These are phyloP conservation scores for Masnerella sp. DNA, from an alignment of 2,888 invertebrate genomes.

Conservation along the genomic window DNA sequence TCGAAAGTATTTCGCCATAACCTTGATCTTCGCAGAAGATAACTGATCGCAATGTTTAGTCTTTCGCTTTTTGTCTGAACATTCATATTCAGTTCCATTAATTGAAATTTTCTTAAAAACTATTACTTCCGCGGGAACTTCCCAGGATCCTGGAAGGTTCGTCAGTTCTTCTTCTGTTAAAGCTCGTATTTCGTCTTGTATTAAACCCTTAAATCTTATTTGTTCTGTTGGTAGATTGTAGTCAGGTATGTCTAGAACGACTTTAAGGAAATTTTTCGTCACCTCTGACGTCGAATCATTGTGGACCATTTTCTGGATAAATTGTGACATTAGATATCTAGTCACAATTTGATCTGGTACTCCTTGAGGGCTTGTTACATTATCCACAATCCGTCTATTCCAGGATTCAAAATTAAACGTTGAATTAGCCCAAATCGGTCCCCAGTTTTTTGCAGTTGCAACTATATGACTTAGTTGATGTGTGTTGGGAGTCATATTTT, in stretches of 20 bases:
- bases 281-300: not conserved
- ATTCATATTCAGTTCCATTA: not conserved
- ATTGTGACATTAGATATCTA: constrained; percentile 15
- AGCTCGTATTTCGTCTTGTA: not conserved
- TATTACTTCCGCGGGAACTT: not conserved
- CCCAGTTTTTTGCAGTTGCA: constrained; percentile 10
- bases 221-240: not conserved
- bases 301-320: constrained; percentile 1
- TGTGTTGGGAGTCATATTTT: constrained; percentile 4
- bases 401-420: constrained; percentile 50
- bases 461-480: constrained; percentile 25
- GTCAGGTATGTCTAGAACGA: not conserved
- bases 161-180: not conserved
- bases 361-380: constrained; percentile 31
- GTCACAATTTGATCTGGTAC: constrained; percentile 32
- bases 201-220: not conserved
- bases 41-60: not conserved
- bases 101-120: not conserved
- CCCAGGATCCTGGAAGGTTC: not conserved
- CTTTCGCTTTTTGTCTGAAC: not conserved
- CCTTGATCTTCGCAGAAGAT: not conserved
- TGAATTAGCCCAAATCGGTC: constrained; percentile 35
- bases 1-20: not conserved
- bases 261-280: not conserved
- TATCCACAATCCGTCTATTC: constrained; percentile 47